A percentile compares a stretch with the other conserved stretches of the same genome.
phyloP scores from a whole-genome alignment of 2,797 vertebrate species.

The Enteromius anoplus region DNA sequence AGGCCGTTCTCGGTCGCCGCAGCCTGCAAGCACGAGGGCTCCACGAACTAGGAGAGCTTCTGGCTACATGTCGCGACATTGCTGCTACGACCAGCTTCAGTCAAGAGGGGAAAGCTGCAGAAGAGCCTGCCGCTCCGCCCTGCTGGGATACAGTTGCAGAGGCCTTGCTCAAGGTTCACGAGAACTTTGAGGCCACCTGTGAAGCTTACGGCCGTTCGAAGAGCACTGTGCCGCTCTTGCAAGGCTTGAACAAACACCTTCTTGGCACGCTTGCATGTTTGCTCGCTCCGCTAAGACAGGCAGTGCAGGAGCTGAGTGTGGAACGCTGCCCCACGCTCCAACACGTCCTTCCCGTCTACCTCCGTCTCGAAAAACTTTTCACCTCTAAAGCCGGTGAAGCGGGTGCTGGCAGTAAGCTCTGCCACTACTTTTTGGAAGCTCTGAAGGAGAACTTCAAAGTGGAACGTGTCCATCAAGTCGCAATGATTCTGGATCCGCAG shows the following conservation, averaged over 20 bases:
- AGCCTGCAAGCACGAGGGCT: conserved; percentile 96
- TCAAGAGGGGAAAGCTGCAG: conserved; percentile 80
- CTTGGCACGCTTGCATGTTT: conserved; percentile 92
- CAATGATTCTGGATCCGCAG: conserved; percentile 97
- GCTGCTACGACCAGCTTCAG: conserved; percentile 85
- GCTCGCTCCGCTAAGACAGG: conserved; percentile 90
- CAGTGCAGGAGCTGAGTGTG: conserved; percentile 90
- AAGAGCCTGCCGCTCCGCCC: conserved; percentile 85
- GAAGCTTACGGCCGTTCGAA: conserved; percentile 96
- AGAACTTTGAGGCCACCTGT: conserved; percentile 95
- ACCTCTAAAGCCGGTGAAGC: conserved; percentile 96
- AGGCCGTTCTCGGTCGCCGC: conserved; percentile 92
- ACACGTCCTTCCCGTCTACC: conserved; percentile 94
- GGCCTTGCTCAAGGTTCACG: conserved; percentile 92
- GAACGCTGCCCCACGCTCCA: conserved; percentile 94
- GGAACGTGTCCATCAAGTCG: conserved; percentile 94
- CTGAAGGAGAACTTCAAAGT: conserved; percentile 99
- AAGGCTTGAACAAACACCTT: conserved; percentile 96
- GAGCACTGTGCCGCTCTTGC: conserved; percentile 90
- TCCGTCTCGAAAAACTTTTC: conserved; percentile 96
- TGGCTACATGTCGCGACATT: conserved; percentile 91
- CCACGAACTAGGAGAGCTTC: conserved; percentile 92
- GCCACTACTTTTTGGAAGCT: conserved; percentile 97
- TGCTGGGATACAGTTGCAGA: conserved; percentile 96
- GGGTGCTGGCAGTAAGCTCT: conserved; percentile 92